Evolutionary conservation across 2,113 vertebrate species (phyloP).

Genomic region (Sphaerodactylus townsendi): DNA sequence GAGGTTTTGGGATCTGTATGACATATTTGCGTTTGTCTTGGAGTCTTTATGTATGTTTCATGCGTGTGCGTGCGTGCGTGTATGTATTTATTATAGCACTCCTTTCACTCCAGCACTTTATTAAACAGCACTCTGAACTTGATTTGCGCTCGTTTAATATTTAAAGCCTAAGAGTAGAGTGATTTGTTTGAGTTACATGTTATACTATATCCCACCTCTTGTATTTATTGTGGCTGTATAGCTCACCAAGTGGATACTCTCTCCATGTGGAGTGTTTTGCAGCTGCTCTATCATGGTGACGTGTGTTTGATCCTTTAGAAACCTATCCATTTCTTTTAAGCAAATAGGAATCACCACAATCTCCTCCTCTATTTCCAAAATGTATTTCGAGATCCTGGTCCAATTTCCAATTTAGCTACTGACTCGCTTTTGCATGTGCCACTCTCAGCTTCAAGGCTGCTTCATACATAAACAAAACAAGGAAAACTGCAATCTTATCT

Average conservation of each 20-base stretch:
- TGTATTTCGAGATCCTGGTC: neutral
- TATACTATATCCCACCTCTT: too few relatives aligned
- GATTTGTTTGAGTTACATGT: too few relatives aligned
- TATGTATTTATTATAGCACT: too few relatives aligned
- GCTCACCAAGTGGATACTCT: neutral
- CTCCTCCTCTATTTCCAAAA: constrained; percentile 46
- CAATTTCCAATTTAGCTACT: neutral
- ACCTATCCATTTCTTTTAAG: constrained; percentile 24
- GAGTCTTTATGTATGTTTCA: too few relatives aligned
- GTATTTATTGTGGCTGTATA: too few relatives aligned
- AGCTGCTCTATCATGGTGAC: constrained; percentile 29
- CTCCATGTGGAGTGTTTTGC: neutral
- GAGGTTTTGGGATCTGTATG: too few relatives aligned
- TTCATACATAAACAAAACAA: neutral
- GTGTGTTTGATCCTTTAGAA: constrained; percentile 39
- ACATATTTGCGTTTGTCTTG: too few relatives aligned
- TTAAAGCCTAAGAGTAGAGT: too few relatives aligned
- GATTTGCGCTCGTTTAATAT: too few relatives aligned
- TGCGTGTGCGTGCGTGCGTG: too few relatives aligned
- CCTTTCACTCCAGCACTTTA: too few relatives aligned
- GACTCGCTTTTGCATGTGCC: neutral
- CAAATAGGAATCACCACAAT: constrained; percentile 53
- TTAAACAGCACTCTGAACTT: too few relatives aligned
- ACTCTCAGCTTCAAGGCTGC: neutral
- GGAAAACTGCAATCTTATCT: neutral